Evolutionary conservation across 2,797 vertebrate species (phyloP).

Genomic region (Neostethus bicornis): DNA sequence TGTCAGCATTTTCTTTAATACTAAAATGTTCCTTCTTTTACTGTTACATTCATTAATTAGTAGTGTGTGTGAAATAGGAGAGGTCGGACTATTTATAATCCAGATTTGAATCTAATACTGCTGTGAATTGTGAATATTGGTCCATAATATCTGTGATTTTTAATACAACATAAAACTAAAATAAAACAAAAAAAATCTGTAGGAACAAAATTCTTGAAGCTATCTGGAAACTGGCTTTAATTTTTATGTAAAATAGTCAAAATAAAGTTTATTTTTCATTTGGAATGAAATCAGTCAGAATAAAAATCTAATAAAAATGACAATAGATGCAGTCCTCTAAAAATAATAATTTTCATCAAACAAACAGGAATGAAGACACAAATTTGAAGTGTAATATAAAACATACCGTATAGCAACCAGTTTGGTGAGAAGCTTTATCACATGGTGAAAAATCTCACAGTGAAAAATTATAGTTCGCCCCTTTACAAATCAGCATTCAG

Average conservation of each 20-base stretch:
- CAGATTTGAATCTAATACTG: constrained; percentile 61
- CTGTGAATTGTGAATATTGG: constrained; percentile 48
- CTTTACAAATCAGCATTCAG: constrained; percentile 70
- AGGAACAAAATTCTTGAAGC: constrained; percentile 42
- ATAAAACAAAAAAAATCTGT: constrained; percentile 61
- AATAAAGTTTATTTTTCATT: constrained; percentile 37
- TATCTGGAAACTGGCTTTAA: constrained; percentile 34
- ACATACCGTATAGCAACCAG: constrained; percentile 71
- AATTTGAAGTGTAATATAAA: constrained; percentile 67
- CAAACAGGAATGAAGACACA: constrained; percentile 66
- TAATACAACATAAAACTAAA: constrained; percentile 61
- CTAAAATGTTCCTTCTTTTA: constrained; percentile 48
- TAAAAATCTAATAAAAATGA: constrained; percentile 62
- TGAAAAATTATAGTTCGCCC: constrained; percentile 79
- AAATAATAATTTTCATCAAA: constrained; percentile 49
- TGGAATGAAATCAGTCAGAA: constrained; percentile 71
- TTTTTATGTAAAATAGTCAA: constrained; percentile 36
- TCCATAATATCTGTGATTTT: constrained; percentile 47
- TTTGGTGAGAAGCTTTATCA: constrained; percentile 78
- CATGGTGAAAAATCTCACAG: constrained; percentile 82
- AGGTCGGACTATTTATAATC: constrained; percentile 31
- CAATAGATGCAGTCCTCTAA: constrained; percentile 42
- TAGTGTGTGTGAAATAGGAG: constrained; percentile 5
- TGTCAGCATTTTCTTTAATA: constrained; percentile 27
- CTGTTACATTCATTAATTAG: constrained; percentile 65